Conservation (phyloP, 2,888 invertebrate species). For the Xestia rhomboidea region DNA sequence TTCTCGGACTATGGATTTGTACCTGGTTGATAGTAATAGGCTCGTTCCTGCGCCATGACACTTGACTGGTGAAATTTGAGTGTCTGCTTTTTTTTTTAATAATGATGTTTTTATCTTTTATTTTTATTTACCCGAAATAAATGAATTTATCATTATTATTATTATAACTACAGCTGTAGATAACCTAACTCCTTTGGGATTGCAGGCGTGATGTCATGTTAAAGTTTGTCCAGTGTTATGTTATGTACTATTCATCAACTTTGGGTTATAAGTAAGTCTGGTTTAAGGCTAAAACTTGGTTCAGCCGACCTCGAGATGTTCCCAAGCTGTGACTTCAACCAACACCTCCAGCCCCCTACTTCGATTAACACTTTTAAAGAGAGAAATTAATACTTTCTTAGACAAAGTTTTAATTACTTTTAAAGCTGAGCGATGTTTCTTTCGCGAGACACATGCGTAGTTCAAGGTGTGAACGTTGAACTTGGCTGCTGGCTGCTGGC, state of each 20-base stretch:
- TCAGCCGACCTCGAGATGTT: not conserved
- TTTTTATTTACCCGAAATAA: no score
- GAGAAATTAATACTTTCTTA: constrained; percentile 2
- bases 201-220: not conserved
- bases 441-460: constrained; percentile 3
- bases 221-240: not conserved
- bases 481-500: not conserved
- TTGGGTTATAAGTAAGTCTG: no score
- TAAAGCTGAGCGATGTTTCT: constrained; percentile 3
- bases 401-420: constrained; percentile 33
- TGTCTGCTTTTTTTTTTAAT: no score
- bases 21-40: not conserved
- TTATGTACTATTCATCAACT: no score
- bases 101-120: no score
- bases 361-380: not conserved
- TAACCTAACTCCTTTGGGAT: no score
- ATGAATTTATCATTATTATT: no score
- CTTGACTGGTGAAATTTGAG: no score
- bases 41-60: not conserved
- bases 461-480: not conserved
- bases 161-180: no score
- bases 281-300: not conserved
- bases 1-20: not conserved
- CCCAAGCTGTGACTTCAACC: not conserved
- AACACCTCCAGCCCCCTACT: not conserved